Evolutionary conservation across 2,797 vertebrate genomes (phyloP).

Genomic region (Pangasius djambal): DNA sequence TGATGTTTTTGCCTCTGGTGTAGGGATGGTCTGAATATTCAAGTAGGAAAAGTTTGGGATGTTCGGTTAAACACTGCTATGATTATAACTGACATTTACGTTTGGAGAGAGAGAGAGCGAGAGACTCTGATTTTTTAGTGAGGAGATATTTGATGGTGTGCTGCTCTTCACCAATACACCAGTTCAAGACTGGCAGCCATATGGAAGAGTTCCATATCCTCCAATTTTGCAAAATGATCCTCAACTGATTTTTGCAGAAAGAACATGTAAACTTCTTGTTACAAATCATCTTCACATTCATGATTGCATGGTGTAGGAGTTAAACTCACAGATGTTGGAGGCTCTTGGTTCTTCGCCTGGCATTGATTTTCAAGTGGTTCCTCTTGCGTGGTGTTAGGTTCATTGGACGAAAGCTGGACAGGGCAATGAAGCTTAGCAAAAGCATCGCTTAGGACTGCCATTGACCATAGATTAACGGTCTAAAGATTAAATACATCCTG

Average conservation of each 20-base stretch:
- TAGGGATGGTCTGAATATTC: not conserved
- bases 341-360: not conserved
- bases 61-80: slow-evolving; percentile 8
- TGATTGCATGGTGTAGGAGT: not conserved
- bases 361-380: not conserved
- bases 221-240: slow-evolving; percentile 7
- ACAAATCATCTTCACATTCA: not conserved
- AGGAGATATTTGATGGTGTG: slow-evolving; percentile 2
- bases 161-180: slow-evolving; percentile 11
- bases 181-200: not conserved
- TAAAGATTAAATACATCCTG: slow-evolving; percentile 8
- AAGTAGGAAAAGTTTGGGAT: slow-evolving; percentile 12
- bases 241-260: slow-evolving; percentile 8
- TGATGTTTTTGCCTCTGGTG: not conserved
- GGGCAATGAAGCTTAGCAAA: not conserved
- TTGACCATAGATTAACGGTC: not conserved
- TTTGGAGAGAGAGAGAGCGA: not conserved
- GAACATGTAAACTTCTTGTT: slow-evolving; percentile 19
- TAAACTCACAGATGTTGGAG: not conserved
- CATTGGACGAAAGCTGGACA: not conserved
- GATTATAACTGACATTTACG: not conserved
- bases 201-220: slow-evolving; percentile 15
- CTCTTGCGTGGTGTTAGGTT: not conserved
- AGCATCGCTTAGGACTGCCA: not conserved
- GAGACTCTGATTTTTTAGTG: not conserved